Percentiles rank a stretch among this genome's conserved stretches.
These are phyloP conservation scores for Scarus forsteni DNA, from an alignment of 2,797 vertebrate genomes.

Conservation along the genomic window DNA sequence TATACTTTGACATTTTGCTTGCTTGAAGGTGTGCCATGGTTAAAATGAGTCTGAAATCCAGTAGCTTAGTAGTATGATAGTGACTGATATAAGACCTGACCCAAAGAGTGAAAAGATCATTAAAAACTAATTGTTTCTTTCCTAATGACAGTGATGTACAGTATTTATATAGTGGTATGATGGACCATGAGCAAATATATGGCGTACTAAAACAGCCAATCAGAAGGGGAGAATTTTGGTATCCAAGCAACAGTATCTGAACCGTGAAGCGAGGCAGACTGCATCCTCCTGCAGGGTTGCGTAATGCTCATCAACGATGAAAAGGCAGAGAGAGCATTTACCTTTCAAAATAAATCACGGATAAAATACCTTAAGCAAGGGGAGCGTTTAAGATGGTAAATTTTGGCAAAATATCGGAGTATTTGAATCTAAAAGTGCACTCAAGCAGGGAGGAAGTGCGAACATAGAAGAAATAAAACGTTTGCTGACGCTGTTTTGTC, in stretches of 20 bases:
- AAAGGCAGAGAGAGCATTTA: not conserved
- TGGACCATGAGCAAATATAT: not conserved
- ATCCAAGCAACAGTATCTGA: constrained; percentile 72
- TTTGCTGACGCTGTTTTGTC: too few relatives aligned
- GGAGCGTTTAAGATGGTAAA: accelerated
- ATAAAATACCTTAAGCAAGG: accelerated
- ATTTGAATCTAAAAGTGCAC: accelerated
- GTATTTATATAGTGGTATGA: not conserved
- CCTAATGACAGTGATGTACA: too few relatives aligned
- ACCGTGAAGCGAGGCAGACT: constrained; percentile 48
- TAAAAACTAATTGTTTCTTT: too few relatives aligned
- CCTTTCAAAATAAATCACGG: constrained; percentile 38
- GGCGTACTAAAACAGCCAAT: constrained; percentile 46
- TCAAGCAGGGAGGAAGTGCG: too few relatives aligned
- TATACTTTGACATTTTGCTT: too few relatives aligned
- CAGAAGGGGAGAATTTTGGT: constrained; percentile 23
- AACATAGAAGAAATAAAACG: too few relatives aligned
- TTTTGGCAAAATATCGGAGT: accelerated
- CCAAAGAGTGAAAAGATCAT: too few relatives aligned
- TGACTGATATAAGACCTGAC: too few relatives aligned
- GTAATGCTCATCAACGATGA: not conserved
- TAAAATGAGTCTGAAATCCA: too few relatives aligned
- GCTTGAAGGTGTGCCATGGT: too few relatives aligned
- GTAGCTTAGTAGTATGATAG: too few relatives aligned
- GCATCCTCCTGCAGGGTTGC: constrained; percentile 41